phyloP scores from a whole-genome alignment of 2,113 vertebrate species.

The Crotalus horridus region DNA sequence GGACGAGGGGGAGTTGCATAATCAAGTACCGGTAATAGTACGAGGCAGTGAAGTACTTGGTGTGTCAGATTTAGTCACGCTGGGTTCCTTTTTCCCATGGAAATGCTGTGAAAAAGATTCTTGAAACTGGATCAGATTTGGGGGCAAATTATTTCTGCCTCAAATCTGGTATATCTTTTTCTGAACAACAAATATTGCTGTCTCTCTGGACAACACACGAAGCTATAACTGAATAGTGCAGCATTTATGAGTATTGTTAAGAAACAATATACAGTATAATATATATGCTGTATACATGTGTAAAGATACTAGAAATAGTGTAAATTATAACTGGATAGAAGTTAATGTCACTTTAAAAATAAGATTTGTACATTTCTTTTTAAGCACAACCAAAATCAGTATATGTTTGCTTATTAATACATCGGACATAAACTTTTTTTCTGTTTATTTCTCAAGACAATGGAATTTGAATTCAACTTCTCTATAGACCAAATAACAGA shows the following conservation, averaged over 20 bases:
- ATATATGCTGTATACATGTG: neutral
- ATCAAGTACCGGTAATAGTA: neutral
- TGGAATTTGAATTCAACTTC: constrained; percentile 77
- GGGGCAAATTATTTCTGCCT: neutral
- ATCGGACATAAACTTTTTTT: neutral
- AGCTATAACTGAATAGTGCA: neutral
- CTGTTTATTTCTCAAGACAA: constrained; percentile 24
- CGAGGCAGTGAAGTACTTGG: neutral
- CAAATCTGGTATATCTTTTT: neutral
- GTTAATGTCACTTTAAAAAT: neutral
- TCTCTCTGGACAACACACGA: neutral
- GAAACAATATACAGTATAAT: neutral
- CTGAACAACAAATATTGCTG: neutral
- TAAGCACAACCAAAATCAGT: neutral
- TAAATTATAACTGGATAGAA: accelerated
- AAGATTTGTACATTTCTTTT: neutral
- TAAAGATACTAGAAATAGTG: neutral
- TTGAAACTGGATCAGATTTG: neutral
- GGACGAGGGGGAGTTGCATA: neutral
- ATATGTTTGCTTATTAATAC: neutral
- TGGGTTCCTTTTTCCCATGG: neutral
- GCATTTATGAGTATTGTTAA: neutral
- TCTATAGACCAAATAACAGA: constrained; percentile 48
- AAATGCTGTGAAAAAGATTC: neutral
- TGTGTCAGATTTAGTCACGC: neutral